Conservation (phyloP, 2,113 vertebrate genomes). For the Hippocampus abdominalis region DNA sequence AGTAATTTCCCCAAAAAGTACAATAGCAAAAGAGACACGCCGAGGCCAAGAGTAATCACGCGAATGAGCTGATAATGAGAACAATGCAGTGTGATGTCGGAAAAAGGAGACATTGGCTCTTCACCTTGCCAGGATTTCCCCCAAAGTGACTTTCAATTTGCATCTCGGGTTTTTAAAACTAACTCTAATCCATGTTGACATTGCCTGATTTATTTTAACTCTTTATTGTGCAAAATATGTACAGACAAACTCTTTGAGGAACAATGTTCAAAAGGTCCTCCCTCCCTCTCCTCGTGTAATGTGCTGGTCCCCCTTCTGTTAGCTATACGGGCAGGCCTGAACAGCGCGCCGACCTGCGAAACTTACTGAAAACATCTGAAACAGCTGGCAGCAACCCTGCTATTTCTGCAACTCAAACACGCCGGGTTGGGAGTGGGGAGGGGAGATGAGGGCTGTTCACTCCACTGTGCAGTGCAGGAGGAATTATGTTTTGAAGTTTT, state of each 20-base stretch:
- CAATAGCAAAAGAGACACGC: no score
- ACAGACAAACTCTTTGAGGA: not conserved
- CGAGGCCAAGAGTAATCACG: no score
- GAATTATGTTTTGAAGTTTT: conserved; percentile 1
- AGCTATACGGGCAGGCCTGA: conserved; percentile 58
- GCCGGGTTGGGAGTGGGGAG: conserved; percentile 36
- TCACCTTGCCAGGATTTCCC: no score
- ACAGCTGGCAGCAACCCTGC: conserved; percentile 58
- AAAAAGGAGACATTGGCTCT: no score
- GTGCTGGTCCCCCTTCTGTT: conserved; percentile 54
- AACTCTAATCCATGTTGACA: not conserved
- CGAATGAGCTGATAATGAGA: no score
- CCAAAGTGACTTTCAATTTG: not conserved
- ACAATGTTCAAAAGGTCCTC: conserved; percentile 22
- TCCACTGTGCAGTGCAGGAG: conserved; percentile 20
- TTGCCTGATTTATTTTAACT: not conserved
- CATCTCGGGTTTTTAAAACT: not conserved
- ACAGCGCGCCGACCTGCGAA: conserved; percentile 42
- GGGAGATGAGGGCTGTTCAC: conserved; percentile 26
- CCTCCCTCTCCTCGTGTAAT: conserved; percentile 35
- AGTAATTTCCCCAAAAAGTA: no score
- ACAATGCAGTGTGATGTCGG: no score
- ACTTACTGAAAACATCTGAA: conserved; percentile 64
- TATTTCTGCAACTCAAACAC: conserved; percentile 58
- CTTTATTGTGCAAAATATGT: not conserved